These are phyloP conservation scores for Galerucella calmariensis DNA, from an alignment of 2,888 invertebrate genomes.

Conservation along the genomic window DNA sequence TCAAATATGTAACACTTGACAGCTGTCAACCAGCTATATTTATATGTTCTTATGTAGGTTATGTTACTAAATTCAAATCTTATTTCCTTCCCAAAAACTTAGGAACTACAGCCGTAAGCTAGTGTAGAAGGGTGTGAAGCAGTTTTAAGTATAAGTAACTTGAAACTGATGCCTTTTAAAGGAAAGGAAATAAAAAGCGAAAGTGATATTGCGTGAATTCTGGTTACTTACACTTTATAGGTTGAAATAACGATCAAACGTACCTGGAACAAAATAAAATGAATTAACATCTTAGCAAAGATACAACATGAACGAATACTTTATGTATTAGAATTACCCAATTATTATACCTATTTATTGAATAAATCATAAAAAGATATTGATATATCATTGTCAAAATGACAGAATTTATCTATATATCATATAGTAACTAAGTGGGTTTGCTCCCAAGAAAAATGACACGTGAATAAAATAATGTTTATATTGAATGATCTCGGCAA, in stretches of 20 bases:
- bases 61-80: too few relatives aligned
- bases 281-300: slow-evolving; percentile 18
- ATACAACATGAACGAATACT: not conserved
- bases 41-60: too few relatives aligned
- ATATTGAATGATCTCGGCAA: too few relatives aligned
- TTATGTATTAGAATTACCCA: too few relatives aligned
- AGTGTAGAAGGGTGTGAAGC: slow-evolving; percentile 15
- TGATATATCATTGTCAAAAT: too few relatives aligned
- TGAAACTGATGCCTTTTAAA: slow-evolving; percentile 11
- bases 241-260: slow-evolving; percentile 20
- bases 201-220: slow-evolving; percentile 29
- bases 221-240: slow-evolving; percentile 25
- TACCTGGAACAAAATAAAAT: slow-evolving; percentile 32
- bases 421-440: not conserved
- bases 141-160: slow-evolving; percentile 16
- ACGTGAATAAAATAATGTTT: too few relatives aligned
- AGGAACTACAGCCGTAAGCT: not conserved
- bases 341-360: too few relatives aligned
- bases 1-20: too few relatives aligned
- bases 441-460: not conserved
- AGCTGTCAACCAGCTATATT: too few relatives aligned
- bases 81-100: not conserved
- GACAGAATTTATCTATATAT: too few relatives aligned
- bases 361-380: too few relatives aligned
- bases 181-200: slow-evolving; percentile 22